phyloP scores from a whole-genome alignment of 1,140 invertebrate genomes.

The Euwallacea similis region DNA sequence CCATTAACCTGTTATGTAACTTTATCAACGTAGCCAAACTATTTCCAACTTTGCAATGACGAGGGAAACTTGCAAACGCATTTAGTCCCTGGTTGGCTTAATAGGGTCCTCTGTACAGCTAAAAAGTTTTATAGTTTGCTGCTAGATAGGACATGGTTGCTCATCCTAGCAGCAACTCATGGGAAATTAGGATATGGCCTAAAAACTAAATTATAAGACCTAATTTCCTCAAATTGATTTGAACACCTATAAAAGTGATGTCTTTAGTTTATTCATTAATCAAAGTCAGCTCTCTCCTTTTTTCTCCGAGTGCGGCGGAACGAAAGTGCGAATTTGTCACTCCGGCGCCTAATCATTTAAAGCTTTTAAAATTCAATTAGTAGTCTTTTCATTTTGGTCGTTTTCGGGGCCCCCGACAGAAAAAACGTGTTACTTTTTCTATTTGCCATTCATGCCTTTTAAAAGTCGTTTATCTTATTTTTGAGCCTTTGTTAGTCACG shows the following conservation, averaged over 20 bases:
- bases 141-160: not conserved
- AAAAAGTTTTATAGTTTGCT: slow-evolving; percentile 2
- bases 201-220: no score
- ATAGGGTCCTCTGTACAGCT: not conserved
- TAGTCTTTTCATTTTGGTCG: slow-evolving; percentile 26
- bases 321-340: slow-evolving; percentile 37
- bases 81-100: slow-evolving; percentile 1
- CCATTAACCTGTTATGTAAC: slow-evolving; percentile 1
- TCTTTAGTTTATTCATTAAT: slow-evolving; percentile 37
- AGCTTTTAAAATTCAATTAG: slow-evolving; percentile 38
- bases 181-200: not conserved
- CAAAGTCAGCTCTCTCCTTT: slow-evolving; percentile 28
- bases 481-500: no score
- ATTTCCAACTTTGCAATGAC: not conserved
- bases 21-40: slow-evolving; percentile 4
- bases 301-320: slow-evolving; percentile 24
- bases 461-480: no score
- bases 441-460: no score
- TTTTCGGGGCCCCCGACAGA: not conserved
- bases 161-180: not conserved
- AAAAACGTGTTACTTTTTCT: slow-evolving; percentile 22
- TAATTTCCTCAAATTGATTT: slow-evolving; percentile 20
- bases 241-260: slow-evolving; percentile 28
- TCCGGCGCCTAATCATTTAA: slow-evolving; percentile 28
- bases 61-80: not conserved